A percentile compares a stretch with the other conserved stretches of the same genome.
These are phyloP conservation scores for Pedetes capensis DNA, from an alignment of 2,113 vertebrate species.

Conservation along the genomic window DNA sequence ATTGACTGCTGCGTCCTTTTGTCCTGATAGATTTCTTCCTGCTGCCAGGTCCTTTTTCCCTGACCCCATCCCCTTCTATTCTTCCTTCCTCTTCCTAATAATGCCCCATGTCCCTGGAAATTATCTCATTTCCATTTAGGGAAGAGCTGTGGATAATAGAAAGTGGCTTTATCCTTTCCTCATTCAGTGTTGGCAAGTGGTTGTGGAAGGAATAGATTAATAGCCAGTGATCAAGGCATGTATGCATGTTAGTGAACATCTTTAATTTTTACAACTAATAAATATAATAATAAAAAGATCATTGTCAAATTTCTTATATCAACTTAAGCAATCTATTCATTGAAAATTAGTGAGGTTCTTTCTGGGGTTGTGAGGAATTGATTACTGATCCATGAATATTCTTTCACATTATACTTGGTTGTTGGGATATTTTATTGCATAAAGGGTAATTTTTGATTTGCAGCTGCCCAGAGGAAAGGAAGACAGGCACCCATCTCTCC, in stretches of 20 bases:
- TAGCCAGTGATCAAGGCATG: background rate
- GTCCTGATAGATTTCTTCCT: background rate
- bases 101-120: background rate
- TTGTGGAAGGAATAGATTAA: background rate
- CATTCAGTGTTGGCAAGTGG: background rate
- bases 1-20: background rate
- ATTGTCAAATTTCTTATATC: constrained; percentile 16
- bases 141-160: background rate
- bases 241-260: background rate
- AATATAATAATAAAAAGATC: background rate
- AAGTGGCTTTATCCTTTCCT: background rate
- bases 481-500: background rate
- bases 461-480: background rate
- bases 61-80: too few relatives aligned
- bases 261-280: background rate
- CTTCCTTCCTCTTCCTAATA: background rate
- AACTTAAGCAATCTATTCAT: background rate
- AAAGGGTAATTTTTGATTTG: background rate
- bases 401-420: background rate
- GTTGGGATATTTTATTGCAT: constrained; percentile 1
- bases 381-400: background rate
- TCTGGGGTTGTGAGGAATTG: background rate
- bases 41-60: background rate
- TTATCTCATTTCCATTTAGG: background rate
- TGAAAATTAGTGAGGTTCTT: background rate